These are phyloP conservation scores for Watsonalla cultraria DNA, from an alignment of 2,888 invertebrate genomes.

Conservation along the genomic window DNA sequence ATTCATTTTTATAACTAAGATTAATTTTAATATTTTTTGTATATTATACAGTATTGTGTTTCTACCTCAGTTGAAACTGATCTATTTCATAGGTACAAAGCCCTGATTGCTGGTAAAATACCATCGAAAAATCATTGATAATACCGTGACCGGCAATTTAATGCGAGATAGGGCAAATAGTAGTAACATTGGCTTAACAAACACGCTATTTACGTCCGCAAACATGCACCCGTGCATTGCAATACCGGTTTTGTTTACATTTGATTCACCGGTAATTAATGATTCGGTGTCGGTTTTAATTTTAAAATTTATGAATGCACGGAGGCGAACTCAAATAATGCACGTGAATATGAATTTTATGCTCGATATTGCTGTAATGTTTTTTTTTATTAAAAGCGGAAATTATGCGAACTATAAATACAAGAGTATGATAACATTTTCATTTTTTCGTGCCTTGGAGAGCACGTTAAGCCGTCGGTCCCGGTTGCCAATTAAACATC, in stretches of 20 bases:
- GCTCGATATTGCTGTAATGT: neutral
- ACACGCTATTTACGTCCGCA: constrained; percentile 38
- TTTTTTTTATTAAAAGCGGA: no score
- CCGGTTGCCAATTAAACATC: no score
- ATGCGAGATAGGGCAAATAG: constrained; percentile 4
- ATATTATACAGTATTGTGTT: no score
- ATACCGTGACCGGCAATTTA: neutral
- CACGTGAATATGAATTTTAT: constrained; percentile 32
- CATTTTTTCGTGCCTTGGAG: no score
- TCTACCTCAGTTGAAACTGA: no score
- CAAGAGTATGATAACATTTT: no score
- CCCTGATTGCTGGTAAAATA: neutral
- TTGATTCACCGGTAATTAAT: constrained; percentile 45
- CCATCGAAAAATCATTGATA: neutral
- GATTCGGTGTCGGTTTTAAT: constrained; percentile 29
- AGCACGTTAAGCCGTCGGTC: no score
- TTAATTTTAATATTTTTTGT: no score
- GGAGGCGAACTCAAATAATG: constrained; percentile 28
- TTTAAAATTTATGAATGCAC: constrained; percentile 54
- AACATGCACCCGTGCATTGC: constrained; percentile 28
- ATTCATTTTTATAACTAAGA: no score
- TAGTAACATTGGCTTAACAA: constrained; percentile 14
- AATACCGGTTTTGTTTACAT: constrained; percentile 35
- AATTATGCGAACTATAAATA: no score
- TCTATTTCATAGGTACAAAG: no score